phyloP scores from a whole-genome alignment of 2,113 vertebrate species.

The Oncorhynchus mykiss region DNA sequence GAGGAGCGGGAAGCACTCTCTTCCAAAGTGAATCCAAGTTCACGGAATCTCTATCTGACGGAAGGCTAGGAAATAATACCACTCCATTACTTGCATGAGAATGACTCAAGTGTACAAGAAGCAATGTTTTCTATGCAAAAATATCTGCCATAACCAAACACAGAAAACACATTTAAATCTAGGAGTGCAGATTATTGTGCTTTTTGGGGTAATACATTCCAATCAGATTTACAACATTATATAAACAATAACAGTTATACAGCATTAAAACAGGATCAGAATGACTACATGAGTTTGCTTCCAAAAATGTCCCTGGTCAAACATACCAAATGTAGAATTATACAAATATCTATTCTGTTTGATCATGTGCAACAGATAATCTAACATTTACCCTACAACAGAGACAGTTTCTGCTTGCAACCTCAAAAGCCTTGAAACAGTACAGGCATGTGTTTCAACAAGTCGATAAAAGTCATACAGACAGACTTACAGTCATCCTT shows the following conservation, averaged over 20 bases:
- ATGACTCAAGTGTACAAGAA: not conserved
- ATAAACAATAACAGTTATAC: not conserved
- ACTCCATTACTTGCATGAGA: not conserved
- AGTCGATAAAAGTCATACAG: not conserved
- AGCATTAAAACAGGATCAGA: not conserved
- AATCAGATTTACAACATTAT: not conserved
- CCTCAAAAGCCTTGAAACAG: not conserved
- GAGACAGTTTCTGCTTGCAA: constrained; percentile 9
- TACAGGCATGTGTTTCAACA: not conserved
- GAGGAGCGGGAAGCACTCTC: not conserved
- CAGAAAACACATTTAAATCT: not conserved
- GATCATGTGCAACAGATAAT: constrained; percentile 14
- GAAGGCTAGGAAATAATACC: not conserved
- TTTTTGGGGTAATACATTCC: constrained; percentile 5
- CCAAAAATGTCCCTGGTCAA: not conserved
- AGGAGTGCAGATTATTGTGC: not conserved
- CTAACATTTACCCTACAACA: constrained; percentile 8
- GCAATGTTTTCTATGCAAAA: not conserved
- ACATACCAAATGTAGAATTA: constrained; percentile 15
- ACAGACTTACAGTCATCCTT: constrained; percentile 82
- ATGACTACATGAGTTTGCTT: constrained; percentile 9
- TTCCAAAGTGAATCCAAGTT: not conserved
- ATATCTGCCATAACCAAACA: not conserved
- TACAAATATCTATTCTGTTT: not conserved
- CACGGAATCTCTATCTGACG: too few relatives aligned